Evolutionary conservation across 2,797 vertebrate genomes (phyloP).

Genomic region (Nannoperca obscura): DNA sequence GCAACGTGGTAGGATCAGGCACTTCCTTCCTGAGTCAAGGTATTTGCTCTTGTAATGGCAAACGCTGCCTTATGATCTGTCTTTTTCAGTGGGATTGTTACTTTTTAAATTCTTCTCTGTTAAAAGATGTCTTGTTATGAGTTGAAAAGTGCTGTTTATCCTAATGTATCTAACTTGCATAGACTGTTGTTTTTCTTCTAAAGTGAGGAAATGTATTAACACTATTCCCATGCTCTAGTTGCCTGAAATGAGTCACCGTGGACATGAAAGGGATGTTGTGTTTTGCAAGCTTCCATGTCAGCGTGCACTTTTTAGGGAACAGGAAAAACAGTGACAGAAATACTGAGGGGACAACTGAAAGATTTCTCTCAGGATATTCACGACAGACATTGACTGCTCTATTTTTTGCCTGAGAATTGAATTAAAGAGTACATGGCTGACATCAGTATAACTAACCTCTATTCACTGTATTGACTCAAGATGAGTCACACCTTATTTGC

Average conservation of each 20-base stretch:
- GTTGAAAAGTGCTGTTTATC: slow-evolving; percentile 26
- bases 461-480: slow-evolving; percentile 74
- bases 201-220: slow-evolving; percentile 49
- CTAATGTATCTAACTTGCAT: not conserved
- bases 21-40: slow-evolving; percentile 75
- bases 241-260: slow-evolving; percentile 60
- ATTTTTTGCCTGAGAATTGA: slow-evolving; percentile 71
- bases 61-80: slow-evolving; percentile 23
- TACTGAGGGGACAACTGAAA: slow-evolving; percentile 64
- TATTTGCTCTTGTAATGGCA: slow-evolving; percentile 69
- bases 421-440: slow-evolving; percentile 68
- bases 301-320: slow-evolving; percentile 71
- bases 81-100: slow-evolving; percentile 6
- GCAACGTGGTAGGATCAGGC: slow-evolving; percentile 73
- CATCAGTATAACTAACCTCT: slow-evolving; percentile 79
- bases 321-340: slow-evolving; percentile 74
- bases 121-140: not conserved
- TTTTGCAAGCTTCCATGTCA: slow-evolving; percentile 71
- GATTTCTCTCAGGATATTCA: slow-evolving; percentile 68
- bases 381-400: slow-evolving; percentile 70
- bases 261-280: slow-evolving; percentile 70
- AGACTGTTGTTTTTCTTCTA: slow-evolving; percentile 21
- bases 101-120: slow-evolving; percentile 5
- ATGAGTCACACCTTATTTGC: slow-evolving; percentile 79
- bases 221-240: slow-evolving; percentile 42